phyloP scores from a whole-genome alignment of 1,140 invertebrate species.

The Latrodectus geometricus region DNA sequence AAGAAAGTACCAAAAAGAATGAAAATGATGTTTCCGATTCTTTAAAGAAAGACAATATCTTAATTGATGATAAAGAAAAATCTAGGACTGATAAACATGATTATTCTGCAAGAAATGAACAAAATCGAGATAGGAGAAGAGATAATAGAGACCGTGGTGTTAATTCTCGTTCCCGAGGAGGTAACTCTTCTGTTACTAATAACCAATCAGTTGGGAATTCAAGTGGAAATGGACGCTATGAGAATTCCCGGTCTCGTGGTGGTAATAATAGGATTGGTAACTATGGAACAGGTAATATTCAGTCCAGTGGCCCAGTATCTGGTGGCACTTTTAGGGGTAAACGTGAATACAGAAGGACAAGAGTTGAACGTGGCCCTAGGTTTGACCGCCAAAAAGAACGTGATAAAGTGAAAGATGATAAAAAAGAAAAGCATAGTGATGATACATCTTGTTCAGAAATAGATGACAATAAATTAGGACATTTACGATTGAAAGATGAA shows the following conservation, averaged over 20 bases:
- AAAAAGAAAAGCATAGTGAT: constrained; percentile 59
- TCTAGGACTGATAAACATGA: constrained; percentile 46
- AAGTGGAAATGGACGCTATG: constrained; percentile 16
- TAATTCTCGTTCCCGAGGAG: constrained; percentile 55
- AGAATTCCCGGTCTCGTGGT: constrained; percentile 46
- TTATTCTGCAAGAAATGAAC: constrained; percentile 49
- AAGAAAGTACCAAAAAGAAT: constrained; percentile 51
- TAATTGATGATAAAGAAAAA: constrained; percentile 38
- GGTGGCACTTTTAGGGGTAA: constrained; percentile 64
- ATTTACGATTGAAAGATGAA: constrained; percentile 66
- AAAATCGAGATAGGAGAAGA: constrained; percentile 37
- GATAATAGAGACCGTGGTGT: constrained; percentile 41
- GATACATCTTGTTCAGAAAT: constrained; percentile 65
- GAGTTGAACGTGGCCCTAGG: constrained; percentile 63
- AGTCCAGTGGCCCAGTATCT: background rate
- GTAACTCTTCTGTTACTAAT: constrained; percentile 18
- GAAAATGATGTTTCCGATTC: constrained; percentile 19
- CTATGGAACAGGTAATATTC: constrained; percentile 45
- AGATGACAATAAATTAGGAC: constrained; percentile 63
- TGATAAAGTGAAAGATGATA: constrained; percentile 55
- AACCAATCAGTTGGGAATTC: background rate
- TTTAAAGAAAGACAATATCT: constrained; percentile 29
- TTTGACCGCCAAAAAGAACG: constrained; percentile 64
- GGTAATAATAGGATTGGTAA: constrained; percentile 16
- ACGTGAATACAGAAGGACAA: constrained; percentile 65